phyloP scores from a whole-genome alignment of 2,888 invertebrate genomes.

The Eupeodes luniger region DNA sequence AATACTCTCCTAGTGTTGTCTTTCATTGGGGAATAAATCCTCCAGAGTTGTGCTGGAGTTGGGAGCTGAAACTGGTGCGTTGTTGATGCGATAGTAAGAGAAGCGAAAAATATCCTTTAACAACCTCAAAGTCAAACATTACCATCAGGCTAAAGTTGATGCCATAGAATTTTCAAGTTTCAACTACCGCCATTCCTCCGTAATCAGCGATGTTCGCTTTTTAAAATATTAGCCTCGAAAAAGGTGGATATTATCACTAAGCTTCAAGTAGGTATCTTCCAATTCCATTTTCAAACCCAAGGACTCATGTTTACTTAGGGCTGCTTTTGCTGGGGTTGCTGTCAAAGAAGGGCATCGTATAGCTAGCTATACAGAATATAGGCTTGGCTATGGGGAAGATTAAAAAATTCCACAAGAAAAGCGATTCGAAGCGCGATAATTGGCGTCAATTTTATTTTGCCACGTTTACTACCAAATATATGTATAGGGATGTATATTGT shows the following conservation, averaged over 20 bases:
- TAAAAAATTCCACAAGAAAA: conserved; percentile 75
- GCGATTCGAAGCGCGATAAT: conserved; percentile 78
- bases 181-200: neutral
- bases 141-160: conserved; percentile 22
- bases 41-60: neutral
- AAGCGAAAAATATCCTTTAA: conserved; percentile 49
- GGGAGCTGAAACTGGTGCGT: neutral
- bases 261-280: conserved; percentile 29
- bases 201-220: neutral
- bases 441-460: conserved; percentile 79
- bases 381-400: conserved; percentile 66
- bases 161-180: conserved; percentile 2
- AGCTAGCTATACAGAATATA: conserved; percentile 7
- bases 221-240: conserved; percentile 13
- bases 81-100: conserved; percentile 11
- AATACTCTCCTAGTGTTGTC: conserved; percentile 2
- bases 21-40: conserved; percentile 55
- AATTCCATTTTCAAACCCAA: neutral
- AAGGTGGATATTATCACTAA: conserved; percentile 44
- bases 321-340: neutral
- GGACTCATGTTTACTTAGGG: conserved; percentile 40
- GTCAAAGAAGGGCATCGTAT: conserved; percentile 15
- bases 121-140: conserved; percentile 69
- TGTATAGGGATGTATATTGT: conserved; percentile 1
- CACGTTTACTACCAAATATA: conserved; percentile 70